phyloP scores from a whole-genome alignment of 2,113 vertebrate genomes.

The Psephotus haematonotus region DNA sequence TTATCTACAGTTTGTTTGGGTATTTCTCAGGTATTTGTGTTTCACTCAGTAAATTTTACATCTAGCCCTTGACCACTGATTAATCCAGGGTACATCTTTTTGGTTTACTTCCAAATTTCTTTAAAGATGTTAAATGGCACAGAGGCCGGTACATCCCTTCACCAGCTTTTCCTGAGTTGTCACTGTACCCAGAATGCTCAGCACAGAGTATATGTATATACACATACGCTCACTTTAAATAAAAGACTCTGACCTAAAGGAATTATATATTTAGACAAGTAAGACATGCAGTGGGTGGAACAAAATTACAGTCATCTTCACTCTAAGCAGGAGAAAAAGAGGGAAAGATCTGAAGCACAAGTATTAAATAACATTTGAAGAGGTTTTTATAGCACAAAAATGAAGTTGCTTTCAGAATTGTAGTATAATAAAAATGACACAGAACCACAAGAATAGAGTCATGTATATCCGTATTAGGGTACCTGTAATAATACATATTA shows the following conservation, averaged over 20 bases:
- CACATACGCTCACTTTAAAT: background rate
- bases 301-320: slow-evolving; percentile 10
- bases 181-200: background rate
- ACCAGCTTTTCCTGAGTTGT: background rate
- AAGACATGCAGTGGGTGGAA: background rate
- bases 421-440: background rate
- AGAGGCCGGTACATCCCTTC: background rate
- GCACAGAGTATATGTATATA: background rate
- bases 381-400: background rate
- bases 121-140: background rate
- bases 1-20: background rate
- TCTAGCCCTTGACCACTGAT: background rate
- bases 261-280: slow-evolving; percentile 16
- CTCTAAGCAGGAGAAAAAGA: background rate
- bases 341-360: background rate
- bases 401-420: slow-evolving; percentile 1
- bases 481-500: slow-evolving; percentile 1
- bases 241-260: background rate
- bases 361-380: slow-evolving; percentile 29
- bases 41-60: background rate
- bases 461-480: background rate
- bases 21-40: background rate
- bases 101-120: background rate
- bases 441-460: background rate
- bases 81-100: background rate